Evolutionary conservation across 1,140 invertebrate genomes (phyloP).

Genomic region (Pentalonia nigronervosa): DNA sequence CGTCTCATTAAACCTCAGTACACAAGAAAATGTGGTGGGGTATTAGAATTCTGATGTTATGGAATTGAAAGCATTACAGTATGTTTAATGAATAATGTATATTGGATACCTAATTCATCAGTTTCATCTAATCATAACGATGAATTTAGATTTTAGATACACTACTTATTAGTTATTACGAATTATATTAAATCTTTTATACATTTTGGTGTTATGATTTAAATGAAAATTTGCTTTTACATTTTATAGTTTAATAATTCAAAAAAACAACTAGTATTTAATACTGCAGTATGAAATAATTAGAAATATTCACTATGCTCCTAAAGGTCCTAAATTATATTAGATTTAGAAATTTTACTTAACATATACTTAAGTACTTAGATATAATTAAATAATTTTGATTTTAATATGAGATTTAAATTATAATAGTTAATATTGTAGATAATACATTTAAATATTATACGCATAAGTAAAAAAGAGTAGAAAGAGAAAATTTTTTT

Average conservation of each 20-base stretch:
- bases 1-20: background rate
- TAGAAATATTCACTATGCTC: too few relatives aligned
- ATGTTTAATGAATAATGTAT: background rate
- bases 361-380: too few relatives aligned
- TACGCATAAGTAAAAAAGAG: background rate
- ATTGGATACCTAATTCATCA: background rate
- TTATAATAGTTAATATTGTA: background rate
- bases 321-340: background rate
- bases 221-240: too few relatives aligned
- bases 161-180: too few relatives aligned
- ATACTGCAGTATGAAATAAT: too few relatives aligned
- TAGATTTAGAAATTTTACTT: background rate
- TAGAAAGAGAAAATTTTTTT: background rate
- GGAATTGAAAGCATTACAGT: background rate
- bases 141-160: background rate
- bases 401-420: background rate
- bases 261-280: too few relatives aligned
- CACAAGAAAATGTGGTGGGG: background rate
- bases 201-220: too few relatives aligned
- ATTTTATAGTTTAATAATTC: too few relatives aligned
- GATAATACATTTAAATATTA: background rate
- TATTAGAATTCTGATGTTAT: background rate
- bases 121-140: background rate
- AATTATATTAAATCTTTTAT: background rate
- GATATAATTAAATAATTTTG: background rate